These are phyloP conservation scores for Trissolcus japonicus DNA, from an alignment of 2,888 invertebrate genomes.

Conservation along the genomic window DNA sequence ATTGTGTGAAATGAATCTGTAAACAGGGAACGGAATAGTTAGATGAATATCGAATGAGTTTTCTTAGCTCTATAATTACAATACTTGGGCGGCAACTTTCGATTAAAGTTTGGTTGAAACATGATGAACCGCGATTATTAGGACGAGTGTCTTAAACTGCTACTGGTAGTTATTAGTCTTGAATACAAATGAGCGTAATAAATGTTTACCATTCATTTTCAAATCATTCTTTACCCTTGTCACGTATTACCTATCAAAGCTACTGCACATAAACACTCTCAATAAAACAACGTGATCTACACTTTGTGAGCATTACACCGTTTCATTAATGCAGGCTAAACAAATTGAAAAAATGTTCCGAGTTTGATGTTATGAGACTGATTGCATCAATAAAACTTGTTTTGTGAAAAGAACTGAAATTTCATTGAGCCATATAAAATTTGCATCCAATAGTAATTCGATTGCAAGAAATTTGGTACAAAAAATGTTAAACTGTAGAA, in stretches of 20 bases:
- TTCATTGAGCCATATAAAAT: too few species aligned
- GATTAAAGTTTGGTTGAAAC: conserved; percentile 43
- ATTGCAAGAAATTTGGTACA: too few species aligned
- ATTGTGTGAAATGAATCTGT: too few species aligned
- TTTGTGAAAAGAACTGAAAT: too few species aligned
- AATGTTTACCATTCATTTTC: conserved; percentile 66
- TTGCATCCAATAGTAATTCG: too few species aligned
- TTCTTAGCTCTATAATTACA: conserved; percentile 19
- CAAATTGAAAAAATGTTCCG: too few species aligned
- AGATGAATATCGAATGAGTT: too few species aligned
- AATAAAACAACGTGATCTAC: conserved; percentile 18
- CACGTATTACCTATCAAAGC: conserved; percentile 46
- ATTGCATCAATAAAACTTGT: too few species aligned
- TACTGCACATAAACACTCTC: conserved; percentile 34
- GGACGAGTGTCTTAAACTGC: conserved; percentile 57
- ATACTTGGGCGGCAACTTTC: conserved; percentile 11
- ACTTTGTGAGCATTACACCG: conserved; percentile 11
- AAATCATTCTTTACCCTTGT: conserved; percentile 62
- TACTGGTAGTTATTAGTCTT: conserved; percentile 62
- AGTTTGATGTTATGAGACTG: too few species aligned
- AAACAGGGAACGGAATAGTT: too few species aligned
- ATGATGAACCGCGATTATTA: conserved; percentile 60
- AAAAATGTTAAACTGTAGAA: too few species aligned
- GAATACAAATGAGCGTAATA: conserved; percentile 63
- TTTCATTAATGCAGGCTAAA: too few species aligned